Evolutionary conservation across 2,113 vertebrate species (phyloP), one percentile per base, ranked within the genome.

Genomic region (Diphyllodes magnificus): DNA sequence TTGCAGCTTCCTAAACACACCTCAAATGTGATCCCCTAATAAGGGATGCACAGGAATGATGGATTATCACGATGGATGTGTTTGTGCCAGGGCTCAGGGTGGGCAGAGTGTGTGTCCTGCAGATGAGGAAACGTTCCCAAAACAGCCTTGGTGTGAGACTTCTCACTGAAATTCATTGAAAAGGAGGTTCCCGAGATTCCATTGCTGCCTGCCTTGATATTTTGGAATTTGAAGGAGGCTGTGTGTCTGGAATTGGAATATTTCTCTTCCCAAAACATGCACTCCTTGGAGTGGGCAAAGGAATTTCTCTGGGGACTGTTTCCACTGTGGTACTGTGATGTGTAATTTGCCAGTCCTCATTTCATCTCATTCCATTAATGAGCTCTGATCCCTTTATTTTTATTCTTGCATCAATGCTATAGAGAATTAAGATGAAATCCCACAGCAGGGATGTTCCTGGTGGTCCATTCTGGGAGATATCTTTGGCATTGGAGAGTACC

Each of bases 381-480:
- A 90, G n/a, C 69, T 88, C 40, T 82, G 82, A 94, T 88, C 37
- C 61, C 37, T 81, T 65, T 45, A 47, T 70, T 54, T 68, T 83
- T 82, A 59, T 90, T 77, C 45, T 76, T 71, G 33, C 39, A 14
- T 64, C 42, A 50, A 20, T 54, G 39, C 50, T 35, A 25, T n/a
- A 70, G 75, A 63, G 45, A 37, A 76, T 47, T 83, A 57, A 70
- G 45, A 49, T 8, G 14, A 73, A 89, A 56, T 42, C 42, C 31
- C 51, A 42, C 10, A 18, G 31, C 0, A 0, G 23, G 57, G 39
- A 18, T 16, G 19, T 65, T 82, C n/a, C 24, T 60, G 57, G 40
- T 75, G 59, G 57, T 82, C 82, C 27, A 4, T 42, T 39, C 51
- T n/a, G 47, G 42, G 81, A 50, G 12, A 9, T 33, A 1, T 10